These are phyloP conservation scores for Anorthoa munda DNA, from an alignment of 2,888 invertebrate genomes.

Conservation along the genomic window DNA sequence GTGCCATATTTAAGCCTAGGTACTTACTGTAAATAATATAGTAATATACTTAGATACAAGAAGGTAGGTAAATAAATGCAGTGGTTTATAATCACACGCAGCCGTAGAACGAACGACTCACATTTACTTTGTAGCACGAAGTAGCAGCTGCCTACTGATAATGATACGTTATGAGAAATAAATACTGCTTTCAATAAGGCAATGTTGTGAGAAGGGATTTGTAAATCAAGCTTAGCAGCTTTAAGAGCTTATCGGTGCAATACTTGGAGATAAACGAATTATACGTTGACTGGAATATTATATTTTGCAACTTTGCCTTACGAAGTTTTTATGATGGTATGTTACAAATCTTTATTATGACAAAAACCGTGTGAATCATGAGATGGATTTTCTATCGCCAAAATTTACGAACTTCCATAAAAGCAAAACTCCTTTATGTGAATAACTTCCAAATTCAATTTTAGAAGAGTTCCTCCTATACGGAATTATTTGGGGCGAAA, in stretches of 20 bases:
- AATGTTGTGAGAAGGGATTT: slow-evolving; percentile 55
- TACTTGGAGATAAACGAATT: slow-evolving; percentile 7
- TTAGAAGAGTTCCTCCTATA: too few relatives aligned
- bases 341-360: neutral
- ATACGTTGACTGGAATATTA: neutral
- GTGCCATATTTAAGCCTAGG: neutral
- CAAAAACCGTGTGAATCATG: neutral
- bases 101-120: slow-evolving; percentile 47
- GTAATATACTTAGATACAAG: neutral
- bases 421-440: too few relatives aligned
- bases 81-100: slow-evolving; percentile 43
- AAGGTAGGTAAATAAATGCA: slow-evolving; percentile 5
- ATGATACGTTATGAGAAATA: slow-evolving; percentile 56
- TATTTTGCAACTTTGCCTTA: neutral
- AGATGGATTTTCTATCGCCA: neutral
- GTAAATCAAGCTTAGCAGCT: slow-evolving; percentile 49
- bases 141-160: slow-evolving; percentile 58
- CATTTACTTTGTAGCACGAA: slow-evolving; percentile 46
- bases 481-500: too few relatives aligned
- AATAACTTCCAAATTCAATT: too few relatives aligned
- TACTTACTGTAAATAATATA: neutral
- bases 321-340: neutral
- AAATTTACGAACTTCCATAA: too few relatives aligned
- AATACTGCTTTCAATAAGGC: slow-evolving; percentile 49
- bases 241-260: slow-evolving; percentile 56